Evolutionary conservation across 2,113 vertebrate species (phyloP), one percentile per base, ranked within the genome.

Genomic region (Entelurus aequoreus): DNA sequence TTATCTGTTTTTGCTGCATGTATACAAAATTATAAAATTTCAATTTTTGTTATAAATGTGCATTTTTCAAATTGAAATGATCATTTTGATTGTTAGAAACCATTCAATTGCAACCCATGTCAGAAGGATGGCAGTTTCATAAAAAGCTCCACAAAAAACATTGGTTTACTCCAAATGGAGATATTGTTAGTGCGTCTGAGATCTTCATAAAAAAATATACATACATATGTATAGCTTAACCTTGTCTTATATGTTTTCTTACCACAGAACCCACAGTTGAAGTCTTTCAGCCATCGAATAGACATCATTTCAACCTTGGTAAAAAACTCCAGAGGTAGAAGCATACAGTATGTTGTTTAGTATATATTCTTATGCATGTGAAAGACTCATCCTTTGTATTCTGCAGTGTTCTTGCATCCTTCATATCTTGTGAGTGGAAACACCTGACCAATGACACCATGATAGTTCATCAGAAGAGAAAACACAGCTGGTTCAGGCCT

Each of bases 281-380:
- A 66, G 93, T 98, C 80, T 96, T 95, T 81, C 95, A 98, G 82
- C 92, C 92, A 0, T 95, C 94, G 54, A 94, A 93, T 80, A 91
- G 86, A 68, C 91, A 95, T 60, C 81, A 91, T 55, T 96, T 95
- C 15, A 91, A 92, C 71, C 65, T 95, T 62, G 94, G 93, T 64
- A 91, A 94, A 71, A 94, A 97, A 75, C 83, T 97, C 66, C 93
- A 95, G 84, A 96, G 93, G 95, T 97, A 86, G 5, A 13, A 92
- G 19, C 19, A 19, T 19, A 19, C 19, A 19, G 92, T 62, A 12
- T 59, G 61, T 4, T 19, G 8, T 5, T 19, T 36, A 42, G 44
- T 7, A 5, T 7, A 5, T n/a, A 14, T 21, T 37, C 8, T 40
- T 37, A 4, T 57, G 6, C 0, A 8, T 12, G 5, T 3, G 48